These are phyloP conservation scores for Xenopus borealis DNA, from an alignment of 2,113 vertebrate species.

Conservation along the genomic window DNA sequence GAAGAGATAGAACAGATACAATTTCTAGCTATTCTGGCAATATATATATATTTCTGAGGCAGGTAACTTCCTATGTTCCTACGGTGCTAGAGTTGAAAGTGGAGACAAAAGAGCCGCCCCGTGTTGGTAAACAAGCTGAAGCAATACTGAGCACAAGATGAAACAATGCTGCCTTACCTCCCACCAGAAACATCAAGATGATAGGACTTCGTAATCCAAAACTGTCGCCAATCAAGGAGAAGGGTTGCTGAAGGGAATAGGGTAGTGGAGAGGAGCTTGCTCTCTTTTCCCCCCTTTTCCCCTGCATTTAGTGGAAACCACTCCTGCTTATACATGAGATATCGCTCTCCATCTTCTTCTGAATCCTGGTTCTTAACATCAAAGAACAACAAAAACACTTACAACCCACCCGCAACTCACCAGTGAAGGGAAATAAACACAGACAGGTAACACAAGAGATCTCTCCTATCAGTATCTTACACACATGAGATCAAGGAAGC, in stretches of 20 bases:
- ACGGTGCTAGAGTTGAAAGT: too few species aligned
- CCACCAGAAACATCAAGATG: conserved; percentile 15
- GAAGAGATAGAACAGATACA: too few species aligned
- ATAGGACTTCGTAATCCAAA: conserved; percentile 1
- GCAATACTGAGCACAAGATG: background rate
- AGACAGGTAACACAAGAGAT: background rate
- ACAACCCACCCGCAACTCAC: background rate
- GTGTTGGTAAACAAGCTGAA: too few species aligned
- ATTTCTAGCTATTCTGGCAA: too few species aligned
- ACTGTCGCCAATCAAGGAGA: background rate
- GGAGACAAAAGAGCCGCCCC: too few species aligned
- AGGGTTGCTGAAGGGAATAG: conserved; percentile 10
- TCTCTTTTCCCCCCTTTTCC: conserved; percentile 5
- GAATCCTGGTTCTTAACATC: conserved; percentile 22
- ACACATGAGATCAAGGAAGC: background rate
- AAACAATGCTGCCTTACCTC: conserved; percentile 29
- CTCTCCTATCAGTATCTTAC: too few species aligned
- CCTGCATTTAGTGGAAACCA: conserved; percentile 9
- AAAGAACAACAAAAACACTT: conserved; percentile 8
- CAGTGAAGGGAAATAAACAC: background rate
- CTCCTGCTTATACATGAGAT: conserved; percentile 12
- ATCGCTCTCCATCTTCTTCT: conserved; percentile 23
- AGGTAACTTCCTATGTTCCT: too few species aligned
- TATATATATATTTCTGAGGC: too few species aligned
- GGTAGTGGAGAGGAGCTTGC: background rate